These are phyloP conservation scores for Siniperca knerii DNA, from an alignment of 2,113 vertebrate genomes.

Conservation along the genomic window DNA sequence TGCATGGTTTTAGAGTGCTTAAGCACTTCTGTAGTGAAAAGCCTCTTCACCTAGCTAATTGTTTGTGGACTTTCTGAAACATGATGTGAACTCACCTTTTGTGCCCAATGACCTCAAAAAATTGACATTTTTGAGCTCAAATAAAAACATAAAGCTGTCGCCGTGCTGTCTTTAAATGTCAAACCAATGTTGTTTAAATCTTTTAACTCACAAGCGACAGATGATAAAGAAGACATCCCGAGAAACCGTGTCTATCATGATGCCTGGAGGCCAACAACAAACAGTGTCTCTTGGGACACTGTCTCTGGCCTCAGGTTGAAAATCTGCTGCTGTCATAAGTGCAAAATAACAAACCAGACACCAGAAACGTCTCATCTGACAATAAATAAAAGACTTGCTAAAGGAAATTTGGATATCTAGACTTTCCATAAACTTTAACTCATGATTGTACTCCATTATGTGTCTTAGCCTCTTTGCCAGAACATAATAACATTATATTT, in stretches of 20 bases:
- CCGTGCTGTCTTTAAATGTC: constrained; percentile 21
- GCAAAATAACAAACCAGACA: constrained; percentile 14
- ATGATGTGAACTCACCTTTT: constrained; percentile 78
- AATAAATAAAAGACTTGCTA: neutral
- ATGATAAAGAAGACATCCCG: neutral
- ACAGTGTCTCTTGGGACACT: neutral
- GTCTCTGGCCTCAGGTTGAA: neutral
- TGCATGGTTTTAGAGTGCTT: constrained; percentile 74
- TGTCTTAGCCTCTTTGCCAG: neutral
- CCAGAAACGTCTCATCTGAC: neutral
- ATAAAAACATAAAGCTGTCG: constrained; percentile 69
- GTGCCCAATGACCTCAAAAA: constrained; percentile 71
- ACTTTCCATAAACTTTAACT: neutral
- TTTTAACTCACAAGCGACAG: neutral
- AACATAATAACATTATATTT: neutral
- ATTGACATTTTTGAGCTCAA: constrained; percentile 66
- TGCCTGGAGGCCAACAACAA: neutral
- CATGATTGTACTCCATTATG: neutral
- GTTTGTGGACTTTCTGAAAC: constrained; percentile 60
- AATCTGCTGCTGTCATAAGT: neutral
- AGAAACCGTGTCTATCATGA: neutral
- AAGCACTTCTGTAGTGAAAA: constrained; percentile 52
- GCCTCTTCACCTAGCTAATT: constrained; percentile 58
- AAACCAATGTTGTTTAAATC: neutral
- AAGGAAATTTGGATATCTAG: neutral